These are phyloP conservation scores for Drosophila suzukii DNA, from an alignment of 1,140 invertebrate genomes.

Conservation along the genomic window DNA sequence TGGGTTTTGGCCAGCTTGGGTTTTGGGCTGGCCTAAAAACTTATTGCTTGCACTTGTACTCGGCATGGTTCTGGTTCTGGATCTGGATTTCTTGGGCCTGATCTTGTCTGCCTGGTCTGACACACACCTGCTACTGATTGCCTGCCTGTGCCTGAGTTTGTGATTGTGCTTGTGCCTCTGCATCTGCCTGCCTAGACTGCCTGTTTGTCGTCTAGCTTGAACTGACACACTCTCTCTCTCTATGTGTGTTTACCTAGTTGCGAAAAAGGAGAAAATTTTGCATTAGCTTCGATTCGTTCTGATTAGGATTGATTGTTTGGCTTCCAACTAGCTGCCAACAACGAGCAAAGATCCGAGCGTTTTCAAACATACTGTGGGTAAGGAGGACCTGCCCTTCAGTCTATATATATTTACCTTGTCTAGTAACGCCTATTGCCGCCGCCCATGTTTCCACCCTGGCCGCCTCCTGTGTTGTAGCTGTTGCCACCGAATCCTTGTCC, in stretches of 20 bases:
- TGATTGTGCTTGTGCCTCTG: conserved; percentile 44
- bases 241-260: conserved; percentile 77
- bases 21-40: conserved; percentile 18
- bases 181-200: conserved; percentile 75
- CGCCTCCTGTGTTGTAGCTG: conserved; percentile 65
- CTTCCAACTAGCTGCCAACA: conserved; percentile 41
- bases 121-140: conserved; percentile 65
- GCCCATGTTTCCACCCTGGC: conserved; percentile 78
- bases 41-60: conserved; percentile 37
- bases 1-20: conserved; percentile 2
- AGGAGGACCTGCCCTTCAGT: not conserved
- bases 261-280: conserved; percentile 77
- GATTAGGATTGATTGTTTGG: conserved; percentile 33
- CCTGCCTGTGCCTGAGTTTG: conserved; percentile 55
- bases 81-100: conserved; percentile 35
- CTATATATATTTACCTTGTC: conserved; percentile 62
- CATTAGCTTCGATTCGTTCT: conserved; percentile 59
- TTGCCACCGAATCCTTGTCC: conserved; percentile 69
- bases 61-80: conserved; percentile 27
- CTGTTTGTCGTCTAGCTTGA: conserved; percentile 79
- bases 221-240: conserved; percentile 57
- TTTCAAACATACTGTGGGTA: conserved; percentile 10
- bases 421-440: conserved; percentile 83
- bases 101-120: conserved; percentile 70
- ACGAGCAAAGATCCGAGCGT: conserved; percentile 44